Evolutionary conservation across 1,140 invertebrate genomes (phyloP).

Genomic region (Anoplolepis gracilipes): DNA sequence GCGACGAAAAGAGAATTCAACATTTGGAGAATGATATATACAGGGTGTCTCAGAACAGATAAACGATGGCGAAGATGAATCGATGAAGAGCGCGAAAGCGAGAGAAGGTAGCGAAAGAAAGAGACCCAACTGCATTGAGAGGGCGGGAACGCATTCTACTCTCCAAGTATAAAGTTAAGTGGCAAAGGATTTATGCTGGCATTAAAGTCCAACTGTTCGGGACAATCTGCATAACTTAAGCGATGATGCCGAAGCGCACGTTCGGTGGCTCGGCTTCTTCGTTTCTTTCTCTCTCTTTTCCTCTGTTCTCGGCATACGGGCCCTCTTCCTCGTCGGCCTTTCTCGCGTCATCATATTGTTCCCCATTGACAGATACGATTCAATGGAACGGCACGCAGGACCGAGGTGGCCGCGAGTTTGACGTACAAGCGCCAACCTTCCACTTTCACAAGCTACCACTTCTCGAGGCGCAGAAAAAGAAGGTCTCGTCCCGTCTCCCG

Average conservation of each 20-base stretch:
- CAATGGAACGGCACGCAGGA: constrained; percentile 72
- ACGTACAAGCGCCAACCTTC: constrained; percentile 62
- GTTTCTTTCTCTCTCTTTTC: constrained; percentile 49
- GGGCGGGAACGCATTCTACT: constrained; percentile 67
- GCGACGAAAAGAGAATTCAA: background rate
- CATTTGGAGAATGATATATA: constrained; percentile 8
- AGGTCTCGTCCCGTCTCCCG: background rate
- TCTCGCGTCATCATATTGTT: constrained; percentile 76
- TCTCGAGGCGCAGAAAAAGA: constrained; percentile 48
- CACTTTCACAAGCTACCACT: constrained; percentile 54
- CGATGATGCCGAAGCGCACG: constrained; percentile 74
- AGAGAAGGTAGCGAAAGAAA: constrained; percentile 1
- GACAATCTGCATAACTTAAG: constrained; percentile 85
- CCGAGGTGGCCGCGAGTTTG: constrained; percentile 64
- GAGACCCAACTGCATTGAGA: constrained; percentile 18
- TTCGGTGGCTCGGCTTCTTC: constrained; percentile 55
- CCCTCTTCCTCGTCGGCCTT: constrained; percentile 45
- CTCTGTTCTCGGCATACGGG: background rate
- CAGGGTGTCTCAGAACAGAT: background rate
- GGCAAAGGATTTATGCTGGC: constrained; percentile 83
- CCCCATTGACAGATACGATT: constrained; percentile 81
- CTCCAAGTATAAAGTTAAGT: constrained; percentile 83
- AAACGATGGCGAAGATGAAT: background rate
- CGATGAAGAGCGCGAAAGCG: constrained; percentile 24
- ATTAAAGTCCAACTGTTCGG: constrained; percentile 84